Evolutionary conservation across 2,113 vertebrate genomes (phyloP).

Genomic region (Syngnathus scovelli): DNA sequence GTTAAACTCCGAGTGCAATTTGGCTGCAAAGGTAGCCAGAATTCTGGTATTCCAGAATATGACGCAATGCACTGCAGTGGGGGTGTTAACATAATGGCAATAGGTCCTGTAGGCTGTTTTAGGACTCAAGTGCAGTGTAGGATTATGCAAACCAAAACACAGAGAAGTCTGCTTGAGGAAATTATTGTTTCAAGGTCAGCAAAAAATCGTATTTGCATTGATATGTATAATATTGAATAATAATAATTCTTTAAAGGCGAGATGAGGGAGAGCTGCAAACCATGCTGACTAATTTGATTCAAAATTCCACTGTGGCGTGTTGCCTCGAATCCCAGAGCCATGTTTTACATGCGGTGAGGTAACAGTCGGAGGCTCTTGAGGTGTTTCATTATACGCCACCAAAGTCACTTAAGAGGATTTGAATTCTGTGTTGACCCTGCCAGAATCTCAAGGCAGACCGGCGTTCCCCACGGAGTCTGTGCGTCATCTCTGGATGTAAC

Average conservation of each 20-base stretch:
- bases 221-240: neutral
- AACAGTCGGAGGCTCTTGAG: constrained; percentile 11
- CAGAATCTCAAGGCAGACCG: constrained; percentile 15
- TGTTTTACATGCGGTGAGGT: constrained; percentile 1
- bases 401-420: constrained; percentile 27
- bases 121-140: constrained; percentile 54
- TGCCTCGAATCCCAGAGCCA: neutral
- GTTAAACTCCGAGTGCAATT: constrained; percentile 16
- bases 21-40: constrained; percentile 27
- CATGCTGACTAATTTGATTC: neutral
- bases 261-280: too few relatives aligned
- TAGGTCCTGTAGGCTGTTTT: constrained; percentile 49
- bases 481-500: constrained; percentile 37
- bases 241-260: too few relatives aligned
- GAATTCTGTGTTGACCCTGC: neutral
- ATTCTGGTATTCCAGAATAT: constrained; percentile 33
- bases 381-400: constrained; percentile 47
- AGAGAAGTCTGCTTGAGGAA: constrained; percentile 14
- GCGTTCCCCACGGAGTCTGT: constrained; percentile 23
- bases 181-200: constrained; percentile 9
- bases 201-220: neutral
- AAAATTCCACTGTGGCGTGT: too few relatives aligned
- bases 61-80: constrained; percentile 44
- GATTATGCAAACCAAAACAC: constrained; percentile 41
- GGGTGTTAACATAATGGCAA: constrained; percentile 57